Evolutionary conservation across 2,888 invertebrate genomes (phyloP).

Genomic region (Aradus depressus): DNA sequence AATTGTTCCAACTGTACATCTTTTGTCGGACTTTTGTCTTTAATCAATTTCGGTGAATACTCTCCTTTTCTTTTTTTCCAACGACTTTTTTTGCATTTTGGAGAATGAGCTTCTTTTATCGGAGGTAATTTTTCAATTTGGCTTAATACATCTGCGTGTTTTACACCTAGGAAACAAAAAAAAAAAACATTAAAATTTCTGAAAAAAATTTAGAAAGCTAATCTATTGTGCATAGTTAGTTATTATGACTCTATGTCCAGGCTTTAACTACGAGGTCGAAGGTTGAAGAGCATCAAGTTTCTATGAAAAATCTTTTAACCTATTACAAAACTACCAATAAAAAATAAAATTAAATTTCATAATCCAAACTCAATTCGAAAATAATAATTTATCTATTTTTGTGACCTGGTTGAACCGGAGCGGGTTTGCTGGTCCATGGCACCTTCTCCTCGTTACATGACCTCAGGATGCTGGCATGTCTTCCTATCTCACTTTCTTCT

Average conservation of each 20-base stretch:
- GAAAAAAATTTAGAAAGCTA: not conserved
- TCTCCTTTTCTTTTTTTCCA: too few relatives aligned
- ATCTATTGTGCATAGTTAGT: too few relatives aligned
- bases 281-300: not conserved
- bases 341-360: too few relatives aligned
- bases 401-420: constrained; percentile 25
- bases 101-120: constrained; percentile 16
- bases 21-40: constrained; percentile 8
- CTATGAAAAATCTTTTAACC: not conserved
- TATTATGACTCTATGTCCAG: not conserved
- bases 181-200: not conserved
- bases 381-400: not conserved
- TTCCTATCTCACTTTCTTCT: constrained; percentile 24
- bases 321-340: not conserved
- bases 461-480: constrained; percentile 21
- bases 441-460: constrained; percentile 24
- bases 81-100: constrained; percentile 16
- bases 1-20: constrained; percentile 17
- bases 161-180: constrained; percentile 20
- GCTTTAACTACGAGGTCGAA: not conserved
- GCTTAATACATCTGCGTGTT: constrained; percentile 18
- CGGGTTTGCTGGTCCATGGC: constrained; percentile 24
- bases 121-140: constrained; percentile 23
- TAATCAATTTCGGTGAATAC: constrained; percentile 4
- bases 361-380: too few relatives aligned